Evolutionary conservation across 2,888 invertebrate genomes (phyloP), one percentile per base, ranked within the genome.

Genomic region (Oscheius onirici): DNA sequence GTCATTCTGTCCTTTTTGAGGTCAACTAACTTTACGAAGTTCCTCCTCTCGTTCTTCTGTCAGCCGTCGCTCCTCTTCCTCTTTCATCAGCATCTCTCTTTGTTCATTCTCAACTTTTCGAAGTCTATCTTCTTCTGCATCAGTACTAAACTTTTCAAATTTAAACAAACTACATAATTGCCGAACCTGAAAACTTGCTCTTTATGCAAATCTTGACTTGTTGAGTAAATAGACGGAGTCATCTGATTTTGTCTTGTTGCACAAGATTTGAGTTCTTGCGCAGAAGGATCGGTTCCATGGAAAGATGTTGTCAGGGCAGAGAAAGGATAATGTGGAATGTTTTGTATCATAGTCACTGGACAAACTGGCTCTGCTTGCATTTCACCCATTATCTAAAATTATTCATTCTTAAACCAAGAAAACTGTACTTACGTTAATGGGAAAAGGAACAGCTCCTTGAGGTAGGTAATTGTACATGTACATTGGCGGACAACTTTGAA

Each of bases 371-470:
- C 54, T n/a, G 13, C 22, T n/a, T 28, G 15, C 2, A 24, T 24
- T 10, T 65, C 65, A 15, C 26, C 11, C 2, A 51, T 20, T 1
- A 65, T 24, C 65, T 65, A 17, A 49, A 65, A 60, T n/a, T 3
- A 11, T 5, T 28, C 11, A 11, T n/a, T 49, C 17, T 34, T 6
- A 34, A 34, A 58, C 20, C 8, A 40, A 63, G 17, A 5, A 15
- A 24, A 1, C 22, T 15, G 2, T 46, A 24, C 15, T n/a, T 34
- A 63, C 69, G 34, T 60, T 34, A 8, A 69, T 26, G 0, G 69
- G 69, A n/a, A 69, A 34, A 5, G 67, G 67, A 24, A 67, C 20
- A 10, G 54, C 17, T 26, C 69, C 69, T 26, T 58, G 69, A 6
- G 69, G 69, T 13, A 69, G 28, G 6, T 41, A 15, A 43, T 54